Percentiles rank a stretch among this genome's conserved stretches.
Evolutionary conservation across 2,797 vertebrate species (phyloP).

Genomic region (Gorsachius magnificus): DNA sequence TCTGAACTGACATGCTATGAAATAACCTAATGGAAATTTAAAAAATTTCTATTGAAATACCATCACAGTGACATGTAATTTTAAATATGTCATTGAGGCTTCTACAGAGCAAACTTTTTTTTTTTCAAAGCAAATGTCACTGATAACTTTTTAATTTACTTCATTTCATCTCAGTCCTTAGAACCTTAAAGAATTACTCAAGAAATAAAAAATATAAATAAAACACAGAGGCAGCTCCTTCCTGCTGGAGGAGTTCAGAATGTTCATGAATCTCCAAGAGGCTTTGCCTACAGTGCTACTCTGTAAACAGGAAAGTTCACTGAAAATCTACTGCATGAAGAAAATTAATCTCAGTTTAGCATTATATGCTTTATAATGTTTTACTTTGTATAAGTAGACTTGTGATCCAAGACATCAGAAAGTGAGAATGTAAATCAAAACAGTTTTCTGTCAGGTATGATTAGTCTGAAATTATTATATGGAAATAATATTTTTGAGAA

Average conservation of each 20-base stretch:
- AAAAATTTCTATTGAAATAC: slow-evolving; percentile 5
- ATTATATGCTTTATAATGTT: background rate
- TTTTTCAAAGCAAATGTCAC: background rate
- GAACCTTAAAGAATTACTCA: background rate
- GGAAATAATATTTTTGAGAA: background rate
- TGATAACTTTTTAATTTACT: slow-evolving; percentile 54
- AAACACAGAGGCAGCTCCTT: background rate
- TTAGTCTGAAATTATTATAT: background rate
- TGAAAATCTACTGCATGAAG: background rate
- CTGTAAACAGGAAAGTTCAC: background rate
- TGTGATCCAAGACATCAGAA: background rate
- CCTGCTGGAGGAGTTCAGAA: background rate
- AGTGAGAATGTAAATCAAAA: background rate
- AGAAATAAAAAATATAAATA: background rate
- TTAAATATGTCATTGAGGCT: slow-evolving; percentile 38
- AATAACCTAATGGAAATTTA: background rate
- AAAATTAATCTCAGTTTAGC: background rate
- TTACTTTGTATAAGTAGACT: background rate
- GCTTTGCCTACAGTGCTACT: background rate
- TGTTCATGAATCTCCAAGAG: background rate
- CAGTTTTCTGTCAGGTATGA: background rate
- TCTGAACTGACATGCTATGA: slow-evolving; percentile 43
- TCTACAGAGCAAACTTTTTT: slow-evolving; percentile 8
- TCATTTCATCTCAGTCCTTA: background rate
- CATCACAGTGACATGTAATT: slow-evolving; percentile 45